phyloP scores from a whole-genome alignment of 2,113 vertebrate species.

The Alethe castanea region DNA sequence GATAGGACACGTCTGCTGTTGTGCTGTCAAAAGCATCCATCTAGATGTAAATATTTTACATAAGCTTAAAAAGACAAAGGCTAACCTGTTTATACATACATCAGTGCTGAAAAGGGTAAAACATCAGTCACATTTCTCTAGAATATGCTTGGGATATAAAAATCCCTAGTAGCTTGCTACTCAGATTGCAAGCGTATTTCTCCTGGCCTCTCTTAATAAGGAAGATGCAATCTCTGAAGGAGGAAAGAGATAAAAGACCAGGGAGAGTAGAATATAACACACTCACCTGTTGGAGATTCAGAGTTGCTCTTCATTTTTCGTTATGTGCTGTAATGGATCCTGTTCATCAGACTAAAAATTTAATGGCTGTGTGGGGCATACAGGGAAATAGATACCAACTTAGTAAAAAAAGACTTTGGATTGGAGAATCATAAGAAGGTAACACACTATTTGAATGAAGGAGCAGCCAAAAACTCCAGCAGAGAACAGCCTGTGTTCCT shows the following conservation, averaged over 20 bases:
- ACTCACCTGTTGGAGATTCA: neutral
- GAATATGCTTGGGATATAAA: neutral
- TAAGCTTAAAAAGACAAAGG: neutral
- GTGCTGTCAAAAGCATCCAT: slow-evolving; percentile 2
- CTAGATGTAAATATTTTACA: slow-evolving; percentile 28
- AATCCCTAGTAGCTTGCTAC: neutral
- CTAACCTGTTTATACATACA: neutral
- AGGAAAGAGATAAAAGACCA: neutral
- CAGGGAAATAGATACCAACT: neutral
- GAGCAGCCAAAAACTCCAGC: neutral
- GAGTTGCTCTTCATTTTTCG: neutral
- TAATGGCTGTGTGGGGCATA: neutral
- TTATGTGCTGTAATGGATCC: neutral
- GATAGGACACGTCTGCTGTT: neutral
- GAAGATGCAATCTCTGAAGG: neutral
- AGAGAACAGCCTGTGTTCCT: neutral
- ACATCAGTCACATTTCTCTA: neutral
- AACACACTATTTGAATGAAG: neutral
- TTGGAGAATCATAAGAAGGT: neutral
- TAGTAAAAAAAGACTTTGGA: neutral
- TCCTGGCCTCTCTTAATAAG: neutral
- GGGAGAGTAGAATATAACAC: neutral
- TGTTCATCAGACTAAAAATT: neutral
- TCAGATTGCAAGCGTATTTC: neutral
- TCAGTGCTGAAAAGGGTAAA: neutral